Conservation (phyloP, 2,113 vertebrate species). For the Xiphophorus couchianus region DNA sequence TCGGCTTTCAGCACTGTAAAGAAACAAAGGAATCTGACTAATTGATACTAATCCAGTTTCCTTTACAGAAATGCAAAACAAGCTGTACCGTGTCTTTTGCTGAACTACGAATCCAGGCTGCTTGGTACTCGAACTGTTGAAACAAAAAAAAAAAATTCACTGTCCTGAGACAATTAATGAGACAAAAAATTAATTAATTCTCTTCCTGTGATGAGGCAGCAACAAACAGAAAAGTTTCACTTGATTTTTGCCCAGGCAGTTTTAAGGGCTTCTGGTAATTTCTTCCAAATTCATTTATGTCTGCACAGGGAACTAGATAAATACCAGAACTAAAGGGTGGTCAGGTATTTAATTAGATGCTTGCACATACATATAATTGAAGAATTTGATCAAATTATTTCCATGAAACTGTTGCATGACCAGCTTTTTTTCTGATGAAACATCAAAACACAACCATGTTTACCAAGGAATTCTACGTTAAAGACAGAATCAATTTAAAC, state of each 20-base stretch:
- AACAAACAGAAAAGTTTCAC: slow-evolving; percentile 13
- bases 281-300: slow-evolving; percentile 54
- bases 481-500: too few species aligned
- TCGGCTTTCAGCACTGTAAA: slow-evolving; percentile 2
- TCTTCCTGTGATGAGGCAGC: slow-evolving; percentile 11
- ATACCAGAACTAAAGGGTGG: slow-evolving; percentile 43
- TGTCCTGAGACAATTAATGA: not conserved
- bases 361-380: slow-evolving; percentile 57
- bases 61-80: not conserved
- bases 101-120: not conserved
- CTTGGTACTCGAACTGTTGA: not conserved
- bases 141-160: not conserved
- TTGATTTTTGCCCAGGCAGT: slow-evolving; percentile 40
- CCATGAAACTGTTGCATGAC: slow-evolving; percentile 26
- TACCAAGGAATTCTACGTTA: too few species aligned
- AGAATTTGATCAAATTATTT: slow-evolving; percentile 42
- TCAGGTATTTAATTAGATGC: slow-evolving; percentile 55
- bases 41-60: not conserved
- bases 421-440: slow-evolving; percentile 6
- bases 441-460: not conserved
- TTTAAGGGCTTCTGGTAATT: slow-evolving; percentile 54
- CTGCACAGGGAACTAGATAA: slow-evolving; percentile 50
- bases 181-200: not conserved
- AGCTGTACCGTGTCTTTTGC: not conserved
- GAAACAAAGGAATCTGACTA: not conserved